phyloP scores from a whole-genome alignment of 2,888 invertebrate genomes.

The Phortica okadai region DNA sequence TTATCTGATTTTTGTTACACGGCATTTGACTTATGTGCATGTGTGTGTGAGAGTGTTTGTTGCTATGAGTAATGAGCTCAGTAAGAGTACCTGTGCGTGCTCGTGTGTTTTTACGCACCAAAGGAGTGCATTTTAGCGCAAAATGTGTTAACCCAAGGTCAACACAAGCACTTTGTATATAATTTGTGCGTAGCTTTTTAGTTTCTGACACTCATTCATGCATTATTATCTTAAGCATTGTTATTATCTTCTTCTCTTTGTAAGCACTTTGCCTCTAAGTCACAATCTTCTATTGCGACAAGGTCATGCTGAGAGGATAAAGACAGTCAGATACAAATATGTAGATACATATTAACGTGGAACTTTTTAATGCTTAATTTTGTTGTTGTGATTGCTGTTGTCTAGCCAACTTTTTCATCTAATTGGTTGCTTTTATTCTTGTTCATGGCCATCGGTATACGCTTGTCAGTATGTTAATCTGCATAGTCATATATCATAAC shows the following conservation, averaged over 20 bases:
- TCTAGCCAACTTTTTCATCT: background rate
- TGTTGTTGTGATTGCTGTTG: no score
- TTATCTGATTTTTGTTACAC: constrained; percentile 5
- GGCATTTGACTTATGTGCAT: constrained; percentile 21
- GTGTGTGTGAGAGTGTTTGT: constrained; percentile 43
- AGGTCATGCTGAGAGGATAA: background rate
- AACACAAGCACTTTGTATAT: constrained; percentile 7
- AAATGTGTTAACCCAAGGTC: constrained; percentile 39
- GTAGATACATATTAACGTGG: no score
- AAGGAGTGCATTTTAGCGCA: constrained; percentile 49
- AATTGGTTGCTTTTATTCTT: background rate
- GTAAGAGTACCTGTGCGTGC: constrained; percentile 1
- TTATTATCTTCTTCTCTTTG: background rate
- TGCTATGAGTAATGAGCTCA: constrained; percentile 62
- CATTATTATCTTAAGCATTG: background rate
- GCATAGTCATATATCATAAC: background rate
- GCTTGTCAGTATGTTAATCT: background rate
- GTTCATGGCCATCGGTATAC: background rate
- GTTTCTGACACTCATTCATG: constrained; percentile 15
- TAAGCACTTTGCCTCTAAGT: background rate
- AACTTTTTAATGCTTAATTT: no score
- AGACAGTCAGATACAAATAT: no score
- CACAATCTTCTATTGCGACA: background rate
- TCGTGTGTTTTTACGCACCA: constrained; percentile 66
- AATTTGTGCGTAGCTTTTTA: constrained; percentile 24